Evolutionary conservation across 2,113 vertebrate genomes (phyloP), one percentile per base, ranked within the genome.

Genomic region (Lepidothrix coronata): DNA sequence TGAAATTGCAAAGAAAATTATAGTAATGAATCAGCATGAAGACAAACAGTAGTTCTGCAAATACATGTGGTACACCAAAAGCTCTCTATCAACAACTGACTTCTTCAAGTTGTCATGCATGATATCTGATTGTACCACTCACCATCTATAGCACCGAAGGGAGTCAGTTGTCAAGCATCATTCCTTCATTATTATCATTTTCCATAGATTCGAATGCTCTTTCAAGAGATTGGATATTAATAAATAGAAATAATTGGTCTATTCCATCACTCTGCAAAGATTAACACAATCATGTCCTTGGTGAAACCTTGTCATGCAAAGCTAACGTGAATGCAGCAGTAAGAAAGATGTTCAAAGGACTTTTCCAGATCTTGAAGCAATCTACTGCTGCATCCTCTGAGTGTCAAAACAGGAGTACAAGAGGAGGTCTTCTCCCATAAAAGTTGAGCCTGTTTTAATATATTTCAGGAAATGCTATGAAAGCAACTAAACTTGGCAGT

Each of bases 161-260:
- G 51, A 96, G 41, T 85, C 30, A 80, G 54, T 27, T 94, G 66
- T 74, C 88, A 94, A 87, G 84, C 17, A 43, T 41, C 48, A 54
- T 96, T 97, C 94, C 68, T 94, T 95, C 90, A 95, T 80, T 94
- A 73, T 72, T 73, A 78, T 93, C n/a, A 94, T 90, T 94, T 91
- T 41, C 81, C 49, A 66, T 39, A 35, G 52, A 92, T 91, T 77
- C 72, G 77, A 77, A 95, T 62, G 39, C 8, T 89, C 72, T 65
- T 80, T 85, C 71, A 85, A 96, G 93, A 81, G 48, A 93, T 22
- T 48, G 78, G 58, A 94, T 61, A 95, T 86, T 86, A 93, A 92
- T 58, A 97, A 96, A 85, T 66, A 70, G 54, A 96, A 96, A 75
- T 72, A 81, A 78, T 71, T 88, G 30, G 22, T 89, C 43, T 85